Evolutionary conservation across 1,140 invertebrate species (phyloP), one percentile per base, ranked within the genome.

Genomic region (Trachymyrmex cornetzi): DNA sequence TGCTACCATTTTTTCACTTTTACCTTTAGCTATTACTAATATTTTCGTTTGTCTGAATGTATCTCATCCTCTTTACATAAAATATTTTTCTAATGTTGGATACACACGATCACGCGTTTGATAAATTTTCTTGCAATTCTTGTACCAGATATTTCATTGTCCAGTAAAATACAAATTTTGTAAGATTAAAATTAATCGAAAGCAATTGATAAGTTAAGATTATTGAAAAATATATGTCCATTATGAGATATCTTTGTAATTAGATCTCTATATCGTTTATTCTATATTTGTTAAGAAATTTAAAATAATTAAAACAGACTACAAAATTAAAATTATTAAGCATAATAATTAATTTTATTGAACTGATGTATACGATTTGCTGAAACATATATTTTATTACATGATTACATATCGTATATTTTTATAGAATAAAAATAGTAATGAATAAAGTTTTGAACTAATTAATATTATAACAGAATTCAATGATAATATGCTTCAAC

Each of bases 1-100:
- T 91, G 89, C 90, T 94, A 92, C 89, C 90, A 87, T 79, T 75
- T 79, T 74, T 82, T 50, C 80, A 50, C 61, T 30, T 85, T 91
- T 90, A 85, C 44, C 48, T 87, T 89, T 63, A 84, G 85, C 77
- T 90, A 89, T 80, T 75, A 86, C 55, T 85, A 85, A 12, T 74
- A 75, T 84, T 50, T 75, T 61, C 48, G 44, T 84, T 61, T 61
- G 55, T 53, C 55, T 74, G 79, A 75, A 91, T 63, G 34, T 85
- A 55, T 61, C 48, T 74, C 44, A 71, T 82, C 64, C 53, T 67
- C 16, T 66, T 87, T 27, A 80, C 77, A 80, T 59, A 69, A 77
- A 77, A 86, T 44, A 84, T 77, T 79, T 22, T 61, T 64, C 69
- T n/a, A 75, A 75, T 14, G 27, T 84, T 84, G 69, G 69, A 50